Conservation (phyloP, 2,888 invertebrate genomes). For the Parnassius apollo region DNA sequence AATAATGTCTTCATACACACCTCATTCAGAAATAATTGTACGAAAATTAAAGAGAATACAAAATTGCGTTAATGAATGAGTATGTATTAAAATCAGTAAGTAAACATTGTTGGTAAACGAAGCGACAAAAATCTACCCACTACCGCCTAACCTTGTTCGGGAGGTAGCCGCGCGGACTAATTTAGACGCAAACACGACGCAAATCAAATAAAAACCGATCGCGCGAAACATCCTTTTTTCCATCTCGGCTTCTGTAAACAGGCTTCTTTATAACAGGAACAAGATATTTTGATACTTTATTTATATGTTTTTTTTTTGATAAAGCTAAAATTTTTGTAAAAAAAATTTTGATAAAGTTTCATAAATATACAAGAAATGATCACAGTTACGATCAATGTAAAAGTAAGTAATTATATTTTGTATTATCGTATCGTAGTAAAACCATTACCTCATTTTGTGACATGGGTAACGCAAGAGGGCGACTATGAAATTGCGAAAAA, state of each 20-base stretch:
- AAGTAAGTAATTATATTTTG: too few relatives aligned
- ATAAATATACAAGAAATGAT: too few relatives aligned
- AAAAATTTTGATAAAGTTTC: too few relatives aligned
- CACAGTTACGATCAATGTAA: too few relatives aligned
- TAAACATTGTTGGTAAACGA: slow-evolving; percentile 18
- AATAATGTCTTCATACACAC: too few relatives aligned
- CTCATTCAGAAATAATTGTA: too few relatives aligned
- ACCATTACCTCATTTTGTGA: too few relatives aligned
- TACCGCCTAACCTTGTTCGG: slow-evolving; percentile 32
- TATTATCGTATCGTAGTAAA: too few relatives aligned
- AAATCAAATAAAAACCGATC: slow-evolving; percentile 81
- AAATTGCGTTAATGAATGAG: not conserved
- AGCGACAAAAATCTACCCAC: slow-evolving; percentile 24
- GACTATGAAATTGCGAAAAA: too few relatives aligned
- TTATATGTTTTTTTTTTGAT: not conserved
- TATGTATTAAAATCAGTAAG: slow-evolving; percentile 8
- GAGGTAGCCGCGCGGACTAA: slow-evolving; percentile 60
- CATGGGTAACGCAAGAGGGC: too few relatives aligned
- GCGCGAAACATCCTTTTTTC: slow-evolving; percentile 78
- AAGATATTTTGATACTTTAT: slow-evolving; percentile 52
- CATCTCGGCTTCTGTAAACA: slow-evolving; percentile 74
- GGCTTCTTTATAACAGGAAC: slow-evolving; percentile 43
- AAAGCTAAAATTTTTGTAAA: not conserved
- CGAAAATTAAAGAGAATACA: too few relatives aligned
- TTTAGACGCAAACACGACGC: slow-evolving; percentile 74